Evolutionary conservation across 1,140 invertebrate genomes (phyloP).

Genomic region (Psix sp.): DNA sequence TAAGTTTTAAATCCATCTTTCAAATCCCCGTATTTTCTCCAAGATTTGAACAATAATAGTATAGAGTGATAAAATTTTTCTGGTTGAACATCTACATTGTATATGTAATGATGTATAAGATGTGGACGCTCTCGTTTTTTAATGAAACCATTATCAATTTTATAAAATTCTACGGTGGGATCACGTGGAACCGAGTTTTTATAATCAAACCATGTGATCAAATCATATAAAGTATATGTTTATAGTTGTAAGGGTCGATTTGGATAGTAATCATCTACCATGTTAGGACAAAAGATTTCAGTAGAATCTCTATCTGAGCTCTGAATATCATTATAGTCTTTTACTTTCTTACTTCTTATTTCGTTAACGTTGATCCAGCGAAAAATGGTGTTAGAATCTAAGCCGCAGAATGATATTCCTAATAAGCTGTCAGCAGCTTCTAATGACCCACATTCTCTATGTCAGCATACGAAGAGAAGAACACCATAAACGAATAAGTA

Average conservation of each 20-base stretch:
- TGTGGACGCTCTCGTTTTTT: slow-evolving; percentile 25
- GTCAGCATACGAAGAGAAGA: too few relatives aligned
- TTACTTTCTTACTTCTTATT: slow-evolving; percentile 34
- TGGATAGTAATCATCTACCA: slow-evolving; percentile 57
- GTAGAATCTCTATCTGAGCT: slow-evolving; percentile 33
- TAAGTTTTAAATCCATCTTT: too few relatives aligned
- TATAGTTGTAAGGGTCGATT: slow-evolving; percentile 49
- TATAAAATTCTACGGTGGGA: slow-evolving; percentile 16
- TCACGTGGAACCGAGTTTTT: background rate
- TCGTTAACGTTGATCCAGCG: slow-evolving; percentile 61
- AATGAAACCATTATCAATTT: slow-evolving; percentile 15
- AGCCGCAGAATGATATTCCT: background rate
- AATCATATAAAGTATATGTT: slow-evolving; percentile 2
- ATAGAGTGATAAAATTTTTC: too few relatives aligned
- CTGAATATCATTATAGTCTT: slow-evolving; percentile 44
- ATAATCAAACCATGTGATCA: slow-evolving; percentile 20
- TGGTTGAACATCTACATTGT: too few relatives aligned
- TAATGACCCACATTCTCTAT: too few relatives aligned
- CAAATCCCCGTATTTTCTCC: too few relatives aligned
- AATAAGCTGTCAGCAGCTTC: slow-evolving; percentile 20
- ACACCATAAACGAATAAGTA: too few relatives aligned
- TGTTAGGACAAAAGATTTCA: slow-evolving; percentile 50
- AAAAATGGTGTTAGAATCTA: slow-evolving; percentile 54
- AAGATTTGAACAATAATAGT: too few relatives aligned
- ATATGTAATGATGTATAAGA: too few relatives aligned